Conservation (phyloP, 2,797 vertebrate species). For the Acrossocheilus wenchowensis region DNA sequence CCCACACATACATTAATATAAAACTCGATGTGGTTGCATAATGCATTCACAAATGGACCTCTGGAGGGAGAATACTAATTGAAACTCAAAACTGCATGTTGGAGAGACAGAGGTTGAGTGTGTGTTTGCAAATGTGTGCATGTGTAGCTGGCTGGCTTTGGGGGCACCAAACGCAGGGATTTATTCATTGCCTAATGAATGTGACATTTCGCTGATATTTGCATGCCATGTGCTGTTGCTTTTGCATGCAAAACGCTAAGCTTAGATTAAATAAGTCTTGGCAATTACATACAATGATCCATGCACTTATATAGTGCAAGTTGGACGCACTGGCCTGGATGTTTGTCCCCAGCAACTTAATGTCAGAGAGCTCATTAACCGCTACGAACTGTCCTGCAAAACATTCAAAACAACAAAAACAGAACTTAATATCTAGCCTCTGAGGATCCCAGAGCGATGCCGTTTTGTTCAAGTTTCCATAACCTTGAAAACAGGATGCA, state of each 20-base stretch:
- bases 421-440: background rate
- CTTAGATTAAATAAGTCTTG: conserved; percentile 77
- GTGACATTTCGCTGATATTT: conserved; percentile 85
- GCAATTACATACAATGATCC: conserved; percentile 74
- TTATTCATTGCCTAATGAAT: conserved; percentile 75
- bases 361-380: conserved; percentile 61
- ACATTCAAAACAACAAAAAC: conserved; percentile 32
- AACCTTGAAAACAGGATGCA: conserved; percentile 62
- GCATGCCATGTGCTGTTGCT: conserved; percentile 70
- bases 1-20: conserved; percentile 45
- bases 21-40: conserved; percentile 31
- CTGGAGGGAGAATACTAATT: conserved; percentile 38
- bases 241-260: conserved; percentile 75
- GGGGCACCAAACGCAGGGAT: conserved; percentile 66
- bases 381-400: conserved; percentile 34
- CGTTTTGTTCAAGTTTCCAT: conserved; percentile 65
- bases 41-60: conserved; percentile 39
- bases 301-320: conserved; percentile 67
- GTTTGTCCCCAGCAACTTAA: conserved; percentile 66
- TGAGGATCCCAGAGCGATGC: conserved; percentile 64
- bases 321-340: conserved; percentile 62
- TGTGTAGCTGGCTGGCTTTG: conserved; percentile 46
- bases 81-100: conserved; percentile 33
- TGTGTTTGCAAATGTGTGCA: conserved; percentile 52
- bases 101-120: conserved; percentile 20